phyloP scores from a whole-genome alignment of 2,113 vertebrate genomes.

The Solenodon paradoxus region DNA sequence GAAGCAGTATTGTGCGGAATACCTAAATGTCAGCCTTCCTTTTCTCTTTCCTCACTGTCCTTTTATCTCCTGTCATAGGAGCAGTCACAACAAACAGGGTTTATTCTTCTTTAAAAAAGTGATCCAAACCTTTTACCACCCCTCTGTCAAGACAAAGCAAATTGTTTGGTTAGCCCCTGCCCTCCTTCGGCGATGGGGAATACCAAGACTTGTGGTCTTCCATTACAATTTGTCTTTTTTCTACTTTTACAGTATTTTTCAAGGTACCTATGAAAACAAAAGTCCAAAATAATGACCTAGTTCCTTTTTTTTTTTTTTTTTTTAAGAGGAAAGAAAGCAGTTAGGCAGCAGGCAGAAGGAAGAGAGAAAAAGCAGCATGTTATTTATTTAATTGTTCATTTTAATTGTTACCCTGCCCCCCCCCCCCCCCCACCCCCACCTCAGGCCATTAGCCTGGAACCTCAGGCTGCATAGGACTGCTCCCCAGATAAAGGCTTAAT shows the following conservation, averaged over 20 bases:
- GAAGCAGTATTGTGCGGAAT: not conserved
- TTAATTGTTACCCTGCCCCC: too few species aligned
- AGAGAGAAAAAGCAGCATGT: too few species aligned
- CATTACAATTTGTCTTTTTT: not conserved
- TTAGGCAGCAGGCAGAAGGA: too few species aligned
- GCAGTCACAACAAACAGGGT: not conserved
- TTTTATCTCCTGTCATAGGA: not conserved
- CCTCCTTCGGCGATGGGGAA: not conserved
- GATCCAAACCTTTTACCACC: not conserved
- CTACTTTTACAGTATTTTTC: not conserved
- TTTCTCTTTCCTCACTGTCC: not conserved
- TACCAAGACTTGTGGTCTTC: not conserved
- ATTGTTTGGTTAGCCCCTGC: not conserved
- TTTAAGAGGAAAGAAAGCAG: too few species aligned
- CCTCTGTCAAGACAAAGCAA: not conserved
- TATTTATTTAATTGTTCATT: too few species aligned
- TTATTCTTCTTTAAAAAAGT: not conserved
- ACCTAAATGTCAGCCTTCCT: not conserved
- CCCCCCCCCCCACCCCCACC: too few species aligned
- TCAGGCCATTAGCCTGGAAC: too few species aligned
- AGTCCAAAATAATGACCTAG: too few species aligned
- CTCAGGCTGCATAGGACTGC: too few species aligned
- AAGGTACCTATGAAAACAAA: not conserved
- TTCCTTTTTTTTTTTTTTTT: too few species aligned
- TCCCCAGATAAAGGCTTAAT: too few species aligned